Percentiles rank a stretch among this genome's conserved stretches.
Conservation (phyloP, 1,140 invertebrate species). For the Ephestia elutella region DNA sequence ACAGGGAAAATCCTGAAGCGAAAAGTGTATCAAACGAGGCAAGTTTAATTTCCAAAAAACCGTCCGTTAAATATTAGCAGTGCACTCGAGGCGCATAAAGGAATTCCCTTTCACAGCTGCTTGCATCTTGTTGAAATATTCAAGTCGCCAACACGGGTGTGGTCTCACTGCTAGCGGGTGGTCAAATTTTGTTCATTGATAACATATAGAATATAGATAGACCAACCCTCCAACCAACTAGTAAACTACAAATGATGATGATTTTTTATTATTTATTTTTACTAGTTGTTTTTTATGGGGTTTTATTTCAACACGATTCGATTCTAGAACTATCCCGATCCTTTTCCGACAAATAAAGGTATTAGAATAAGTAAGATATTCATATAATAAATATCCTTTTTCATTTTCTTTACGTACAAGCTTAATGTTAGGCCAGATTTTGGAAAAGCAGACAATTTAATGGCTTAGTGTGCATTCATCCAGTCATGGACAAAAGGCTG, state of each 20-base stretch:
- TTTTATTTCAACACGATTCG: no score
- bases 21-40: not conserved
- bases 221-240: not conserved
- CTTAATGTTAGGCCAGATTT: no score
- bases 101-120: constrained; percentile 32
- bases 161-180: constrained; percentile 11
- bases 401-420: no score
- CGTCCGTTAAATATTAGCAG: constrained; percentile 37
- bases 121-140: constrained; percentile 45
- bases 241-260: not conserved
- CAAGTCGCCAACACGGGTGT: constrained; percentile 21
- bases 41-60: constrained; percentile 21
- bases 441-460: no score
- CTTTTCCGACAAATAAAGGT: no score
- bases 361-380: no score
- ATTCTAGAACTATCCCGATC: no score
- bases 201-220: not conserved
- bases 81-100: constrained; percentile 39
- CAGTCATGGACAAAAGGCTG: no score
- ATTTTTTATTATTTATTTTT: no score
- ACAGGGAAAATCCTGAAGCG: not conserved
- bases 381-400: no score
- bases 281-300: no score
- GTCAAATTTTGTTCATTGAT: not conserved
- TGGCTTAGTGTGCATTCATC: no score